Conservation (phyloP, 2,888 invertebrate species). For the Scrobipalpa atriplicella region DNA sequence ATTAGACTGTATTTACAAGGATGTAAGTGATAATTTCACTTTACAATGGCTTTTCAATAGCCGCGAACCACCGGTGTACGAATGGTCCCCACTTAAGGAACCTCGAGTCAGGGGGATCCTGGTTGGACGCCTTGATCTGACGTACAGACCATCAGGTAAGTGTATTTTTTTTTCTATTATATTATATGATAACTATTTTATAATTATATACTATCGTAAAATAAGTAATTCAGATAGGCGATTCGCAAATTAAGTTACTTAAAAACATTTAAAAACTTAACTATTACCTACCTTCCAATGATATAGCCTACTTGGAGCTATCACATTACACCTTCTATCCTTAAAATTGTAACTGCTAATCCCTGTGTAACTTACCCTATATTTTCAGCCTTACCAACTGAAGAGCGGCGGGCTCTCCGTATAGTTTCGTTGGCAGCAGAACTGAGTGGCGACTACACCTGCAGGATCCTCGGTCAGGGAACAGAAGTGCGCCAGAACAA, state of each 20-base stretch:
- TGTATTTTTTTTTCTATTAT: too few relatives aligned
- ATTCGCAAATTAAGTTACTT: too few relatives aligned
- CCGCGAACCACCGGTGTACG: slow-evolving; percentile 39
- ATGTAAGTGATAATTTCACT: slow-evolving; percentile 39
- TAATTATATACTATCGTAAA: too few relatives aligned
- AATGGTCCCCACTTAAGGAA: slow-evolving; percentile 42
- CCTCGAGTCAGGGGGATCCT: slow-evolving; percentile 42
- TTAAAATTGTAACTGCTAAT: too few relatives aligned
- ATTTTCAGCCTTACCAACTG: slow-evolving; percentile 30
- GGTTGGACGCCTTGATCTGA: slow-evolving; percentile 40
- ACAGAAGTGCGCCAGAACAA: slow-evolving; percentile 32
- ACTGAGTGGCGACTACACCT: slow-evolving; percentile 53
- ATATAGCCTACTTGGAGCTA: too few relatives aligned
- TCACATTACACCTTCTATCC: too few relatives aligned
- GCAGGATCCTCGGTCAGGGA: slow-evolving; percentile 41
- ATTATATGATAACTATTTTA: too few relatives aligned
- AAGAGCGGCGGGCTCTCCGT: slow-evolving; percentile 37
- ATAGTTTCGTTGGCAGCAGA: slow-evolving; percentile 40
- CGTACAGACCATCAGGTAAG: slow-evolving; percentile 42
- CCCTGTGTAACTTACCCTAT: too few relatives aligned
- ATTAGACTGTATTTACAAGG: slow-evolving; percentile 47
- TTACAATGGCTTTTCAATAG: slow-evolving; percentile 48
- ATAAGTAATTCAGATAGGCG: too few relatives aligned
- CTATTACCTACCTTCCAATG: too few relatives aligned
- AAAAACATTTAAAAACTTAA: too few relatives aligned